These are phyloP conservation scores for Portevinia maculata DNA, from an alignment of 2,888 invertebrate species.

Conservation along the genomic window DNA sequence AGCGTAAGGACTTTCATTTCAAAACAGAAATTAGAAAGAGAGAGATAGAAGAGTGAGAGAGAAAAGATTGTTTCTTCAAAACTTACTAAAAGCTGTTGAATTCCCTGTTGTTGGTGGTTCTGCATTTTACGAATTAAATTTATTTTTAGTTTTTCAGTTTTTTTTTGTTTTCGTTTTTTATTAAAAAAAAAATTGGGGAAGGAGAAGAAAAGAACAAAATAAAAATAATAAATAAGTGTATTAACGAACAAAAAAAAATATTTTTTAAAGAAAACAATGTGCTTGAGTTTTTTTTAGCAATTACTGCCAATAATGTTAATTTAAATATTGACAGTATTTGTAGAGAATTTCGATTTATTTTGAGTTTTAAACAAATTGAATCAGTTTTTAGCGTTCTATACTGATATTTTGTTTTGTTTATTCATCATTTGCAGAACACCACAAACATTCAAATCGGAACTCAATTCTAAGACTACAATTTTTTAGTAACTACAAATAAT, in stretches of 20 bases:
- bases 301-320: background rate
- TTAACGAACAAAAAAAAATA: conserved; percentile 34
- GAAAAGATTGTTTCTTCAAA: conserved; percentile 74
- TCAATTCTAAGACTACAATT: conserved; percentile 60
- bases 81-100: conserved; percentile 96
- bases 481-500: conserved; percentile 40
- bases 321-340: conserved; percentile 23
- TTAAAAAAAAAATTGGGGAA: conserved; percentile 58
- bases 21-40: conserved; percentile 76
- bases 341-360: conserved; percentile 2
- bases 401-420: conserved; percentile 44
- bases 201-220: conserved; percentile 62
- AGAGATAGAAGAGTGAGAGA: conserved; percentile 35
- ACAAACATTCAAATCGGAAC: conserved; percentile 68
- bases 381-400: conserved; percentile 67
- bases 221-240: conserved; percentile 49
- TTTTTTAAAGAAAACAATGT: conserved; percentile 26
- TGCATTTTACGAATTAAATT: conserved; percentile 83
- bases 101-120: conserved; percentile 96
- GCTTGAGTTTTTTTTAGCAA: conserved; percentile 37
- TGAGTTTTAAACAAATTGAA: background rate
- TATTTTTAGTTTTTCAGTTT: conserved; percentile 63
- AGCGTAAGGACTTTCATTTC: conserved; percentile 77
- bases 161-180: conserved; percentile 48
- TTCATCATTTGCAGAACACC: conserved; percentile 69